phyloP scores from a whole-genome alignment of 1,140 invertebrate genomes.

The Brachionus plicatilis region DNA sequence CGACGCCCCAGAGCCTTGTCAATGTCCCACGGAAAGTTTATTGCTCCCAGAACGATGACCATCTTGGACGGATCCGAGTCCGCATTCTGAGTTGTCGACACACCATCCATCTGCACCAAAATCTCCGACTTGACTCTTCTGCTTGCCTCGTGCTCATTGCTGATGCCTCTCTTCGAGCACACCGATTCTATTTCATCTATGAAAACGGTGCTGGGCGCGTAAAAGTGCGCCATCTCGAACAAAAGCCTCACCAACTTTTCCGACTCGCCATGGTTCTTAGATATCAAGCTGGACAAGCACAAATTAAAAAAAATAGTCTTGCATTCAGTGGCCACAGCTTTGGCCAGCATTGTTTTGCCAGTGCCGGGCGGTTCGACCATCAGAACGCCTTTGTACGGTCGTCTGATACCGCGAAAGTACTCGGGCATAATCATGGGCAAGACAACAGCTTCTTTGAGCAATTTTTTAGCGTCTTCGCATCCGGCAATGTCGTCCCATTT shows the following conservation, averaged over 20 bases:
- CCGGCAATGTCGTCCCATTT: conserved; percentile 93
- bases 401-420: conserved; percentile 90
- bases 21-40: conserved; percentile 99
- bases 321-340: conserved; percentile 98
- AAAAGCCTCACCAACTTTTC: conserved; percentile 94
- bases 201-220: conserved; percentile 97
- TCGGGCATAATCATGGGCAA: conserved; percentile 96
- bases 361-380: conserved; percentile 97
- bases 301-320: conserved; percentile 99
- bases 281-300: conserved; percentile 89
- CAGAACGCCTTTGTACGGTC: conserved; percentile 87
- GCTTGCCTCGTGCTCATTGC: conserved; percentile 96
- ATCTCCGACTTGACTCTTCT: conserved; percentile 94
- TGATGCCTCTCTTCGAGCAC: conserved; percentile 86
- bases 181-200: conserved; percentile 99
- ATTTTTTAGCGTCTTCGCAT: conserved; percentile 82
- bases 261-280: conserved; percentile 95
- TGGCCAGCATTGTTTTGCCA: conserved; percentile 97
- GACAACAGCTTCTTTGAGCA: conserved; percentile 94
- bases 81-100: conserved; percentile 45
- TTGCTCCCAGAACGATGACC: conserved; percentile 96
- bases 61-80: conserved; percentile 64
- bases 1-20: conserved; percentile 90
- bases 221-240: conserved; percentile 98
- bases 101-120: conserved; percentile 96